Conservation (phyloP, 2,797 vertebrate genomes). For the Propithecus deckenii region DNA sequence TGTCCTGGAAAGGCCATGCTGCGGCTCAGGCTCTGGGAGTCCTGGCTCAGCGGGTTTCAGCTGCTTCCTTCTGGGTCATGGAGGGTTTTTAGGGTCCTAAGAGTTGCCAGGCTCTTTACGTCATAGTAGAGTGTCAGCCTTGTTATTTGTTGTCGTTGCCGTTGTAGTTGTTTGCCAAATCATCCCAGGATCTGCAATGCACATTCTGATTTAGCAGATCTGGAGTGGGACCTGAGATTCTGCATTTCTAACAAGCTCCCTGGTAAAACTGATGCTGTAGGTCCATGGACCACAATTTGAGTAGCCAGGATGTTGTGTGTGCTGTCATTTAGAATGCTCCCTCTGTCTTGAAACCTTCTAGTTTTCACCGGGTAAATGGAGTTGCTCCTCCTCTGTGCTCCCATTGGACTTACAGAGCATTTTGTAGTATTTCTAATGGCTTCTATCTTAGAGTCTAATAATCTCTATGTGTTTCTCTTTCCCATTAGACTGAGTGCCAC, state of each 20-base stretch:
- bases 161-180: too few relatives aligned
- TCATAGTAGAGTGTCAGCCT: not conserved
- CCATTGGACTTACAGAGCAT: not conserved
- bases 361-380: not conserved
- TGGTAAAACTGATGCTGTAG: not conserved
- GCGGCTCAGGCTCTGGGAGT: not conserved
- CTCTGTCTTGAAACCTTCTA: not conserved
- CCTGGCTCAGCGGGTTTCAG: not conserved
- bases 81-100: not conserved
- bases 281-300: not conserved
- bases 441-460: not conserved
- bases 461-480: not conserved
- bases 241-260: not conserved
- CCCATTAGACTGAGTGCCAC: not conserved
- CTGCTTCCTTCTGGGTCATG: not conserved
- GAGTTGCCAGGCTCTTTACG: not conserved
- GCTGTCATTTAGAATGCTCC: not conserved
- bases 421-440: not conserved
- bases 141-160: not conserved
- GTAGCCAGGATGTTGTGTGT: fast-evolving
- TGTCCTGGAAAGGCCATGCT: not conserved
- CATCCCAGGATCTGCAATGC: not conserved
- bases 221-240: not conserved
- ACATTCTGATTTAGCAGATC: not conserved
- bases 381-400: too few relatives aligned